Base-by-base conservation (phyloP, 2,113 vertebrate species). In the Tragulus kanchil region DNA sequence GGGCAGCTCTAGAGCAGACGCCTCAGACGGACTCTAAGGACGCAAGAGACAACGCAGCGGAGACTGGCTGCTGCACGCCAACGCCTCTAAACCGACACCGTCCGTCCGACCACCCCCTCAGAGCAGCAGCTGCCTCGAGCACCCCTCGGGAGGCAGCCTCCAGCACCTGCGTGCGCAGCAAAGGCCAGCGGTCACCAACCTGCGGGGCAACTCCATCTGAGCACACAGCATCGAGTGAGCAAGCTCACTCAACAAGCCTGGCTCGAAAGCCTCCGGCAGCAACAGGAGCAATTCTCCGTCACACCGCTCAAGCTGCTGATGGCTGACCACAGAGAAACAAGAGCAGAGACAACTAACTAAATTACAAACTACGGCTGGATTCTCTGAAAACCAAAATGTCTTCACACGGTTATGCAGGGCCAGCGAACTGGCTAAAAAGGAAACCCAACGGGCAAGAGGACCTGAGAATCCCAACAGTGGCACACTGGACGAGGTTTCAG, bases 401-500 rank as follows among this genome's bases (percentile, higher is more conserved):
- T 50, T 16, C 16, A 54, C 2, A 9, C 3, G 48, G 7, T 8
- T 58, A 59, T 0, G 12, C 11, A 21, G 36, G 36, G 36, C 36
- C 36, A 8, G 25, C 42, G 6, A 8, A 5, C 25, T 0, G 0
- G 85, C 17, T 6, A 13, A 8, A 15, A 50, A 11, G 1, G 48
- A 56, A 11, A 21, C 6, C 25, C 75, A 5, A 26, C 16, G 48
- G 42, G 10, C 48, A 0, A 21, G 23, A 58, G 4, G 12, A 14
- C 1, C 7, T 2, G 7, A 12, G 11, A 17, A 4, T 52, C 48
- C 26, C 48, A 28, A 15, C 3, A 2, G 48, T 4, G 25, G 73
- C 4, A 1, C 15, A 1, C 5, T 48, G 8, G 8, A 3, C 14
- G 17, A n/a, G 50, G 28, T 3, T 10, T 9, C 6, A 1, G 4